Percentiles rank a stretch among this genome's conserved stretches.
Conservation (phyloP, 2,113 vertebrate genomes). For the Ptychochromis oligacanthus region DNA sequence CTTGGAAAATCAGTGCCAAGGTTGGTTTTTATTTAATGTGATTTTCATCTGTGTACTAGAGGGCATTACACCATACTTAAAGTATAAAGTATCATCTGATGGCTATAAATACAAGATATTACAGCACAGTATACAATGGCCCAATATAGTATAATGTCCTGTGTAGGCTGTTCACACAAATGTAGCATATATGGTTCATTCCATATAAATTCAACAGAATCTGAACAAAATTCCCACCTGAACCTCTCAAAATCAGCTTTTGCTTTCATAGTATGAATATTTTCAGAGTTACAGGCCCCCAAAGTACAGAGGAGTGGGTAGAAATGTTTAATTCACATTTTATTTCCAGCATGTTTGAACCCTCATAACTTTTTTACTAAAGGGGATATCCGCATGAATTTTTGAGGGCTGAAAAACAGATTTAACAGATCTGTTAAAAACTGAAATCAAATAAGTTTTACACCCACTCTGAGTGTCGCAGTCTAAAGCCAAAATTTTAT, state of each 20-base stretch:
- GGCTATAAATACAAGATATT: neutral
- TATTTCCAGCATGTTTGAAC: neutral
- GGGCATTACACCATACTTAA: neutral
- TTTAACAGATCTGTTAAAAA: neutral
- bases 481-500: neutral
- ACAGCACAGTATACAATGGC: neutral
- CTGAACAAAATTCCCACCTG: neutral
- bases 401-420: neutral
- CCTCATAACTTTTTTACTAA: neutral
- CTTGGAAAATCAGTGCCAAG: neutral
- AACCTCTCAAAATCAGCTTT: neutral
- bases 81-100: neutral
- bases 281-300: neutral
- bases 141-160: accelerated
- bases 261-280: neutral
- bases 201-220: neutral
- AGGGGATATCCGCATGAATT: neutral
- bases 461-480: neutral
- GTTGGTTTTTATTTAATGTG: neutral
- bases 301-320: neutral
- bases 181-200: neutral
- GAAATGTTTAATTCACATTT: neutral
- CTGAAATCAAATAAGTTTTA: neutral
- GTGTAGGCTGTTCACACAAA: neutral
- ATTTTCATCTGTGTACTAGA: neutral